Evolutionary conservation across 2,113 vertebrate species (phyloP), one percentile per base, ranked within the genome.

Genomic region (Gnathonemus longibarbis): DNA sequence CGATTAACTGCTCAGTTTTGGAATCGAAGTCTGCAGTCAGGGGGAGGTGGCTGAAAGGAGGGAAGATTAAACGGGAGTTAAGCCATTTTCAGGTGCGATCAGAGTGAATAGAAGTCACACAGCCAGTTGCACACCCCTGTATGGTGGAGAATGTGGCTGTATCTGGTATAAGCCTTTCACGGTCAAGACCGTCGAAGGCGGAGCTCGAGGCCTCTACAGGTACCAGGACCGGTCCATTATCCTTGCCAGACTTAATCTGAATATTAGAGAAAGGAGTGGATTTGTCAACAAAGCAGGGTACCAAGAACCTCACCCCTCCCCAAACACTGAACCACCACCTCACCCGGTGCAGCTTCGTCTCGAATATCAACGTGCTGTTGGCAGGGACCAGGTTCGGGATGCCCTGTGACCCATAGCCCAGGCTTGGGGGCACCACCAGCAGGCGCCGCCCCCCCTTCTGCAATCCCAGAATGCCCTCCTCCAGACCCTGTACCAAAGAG

Each of bases 391-490:
- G 95, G 53, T 96, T 97, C 11, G 96, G 90, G 31, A 97, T 92
- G 0, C 98, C 98, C 91, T 98, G 97, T 24, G 97, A 92, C 45
- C 98, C 98, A 0, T 97, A 96, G 5, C 96, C 97, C 27, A 95
- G 94, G 5, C 93, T 91, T 0, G 98, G 96, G 0, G 98, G 98
- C 85, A 99, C 91, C 21, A 99, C 90, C 9, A 99, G 95, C 21
- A 97, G 91, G 1, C 98, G 96, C 21, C 94, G 94, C 0, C 97
- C 97, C 9, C 96, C 96, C 94, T 98, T 99, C 91, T 93, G 97
- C 97, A 99, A 97, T 50, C 97, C 97, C 84, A 97, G 89, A 96
- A 99, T 98, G 31, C 98, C 98, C 74, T 99, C 96, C 89, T 99
- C 98, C 98, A 97, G 99, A 89, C 97, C 97, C 98, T 99, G 94